These are phyloP conservation scores for Lepas anatifera DNA, from an alignment of 2,888 invertebrate species.

Conservation along the genomic window DNA sequence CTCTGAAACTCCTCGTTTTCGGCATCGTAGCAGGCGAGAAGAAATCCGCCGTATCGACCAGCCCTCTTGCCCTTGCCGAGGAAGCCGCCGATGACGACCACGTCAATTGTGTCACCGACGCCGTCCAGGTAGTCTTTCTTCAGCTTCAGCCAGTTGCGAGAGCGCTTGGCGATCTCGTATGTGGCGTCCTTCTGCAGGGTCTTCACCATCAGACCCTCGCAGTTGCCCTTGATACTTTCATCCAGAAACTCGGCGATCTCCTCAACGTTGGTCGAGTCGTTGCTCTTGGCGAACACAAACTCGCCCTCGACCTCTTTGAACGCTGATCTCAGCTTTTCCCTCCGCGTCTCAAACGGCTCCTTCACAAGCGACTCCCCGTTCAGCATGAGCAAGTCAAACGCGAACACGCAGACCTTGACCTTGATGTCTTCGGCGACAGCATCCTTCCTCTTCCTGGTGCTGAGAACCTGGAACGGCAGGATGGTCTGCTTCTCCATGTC, in stretches of 20 bases:
- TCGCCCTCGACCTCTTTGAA: constrained; percentile 54
- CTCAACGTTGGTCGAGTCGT: constrained; percentile 61
- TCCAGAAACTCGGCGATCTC: constrained; percentile 89
- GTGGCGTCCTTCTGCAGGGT: constrained; percentile 75
- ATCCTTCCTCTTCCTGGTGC: constrained; percentile 90
- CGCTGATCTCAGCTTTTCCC: constrained; percentile 55
- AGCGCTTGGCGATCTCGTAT: constrained; percentile 94
- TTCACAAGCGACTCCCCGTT: constrained; percentile 76
- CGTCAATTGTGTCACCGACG: constrained; percentile 59
- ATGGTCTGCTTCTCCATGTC: constrained; percentile 75
- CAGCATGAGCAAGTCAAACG: constrained; percentile 87
- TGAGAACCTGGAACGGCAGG: constrained; percentile 88
- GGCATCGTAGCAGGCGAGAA: constrained; percentile 84
- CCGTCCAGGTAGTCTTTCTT: constrained; percentile 98
- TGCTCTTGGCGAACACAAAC: constrained; percentile 73
- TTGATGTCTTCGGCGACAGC: constrained; percentile 60
- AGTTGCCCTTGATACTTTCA: constrained; percentile 85
- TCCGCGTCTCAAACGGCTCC: constrained; percentile 57
- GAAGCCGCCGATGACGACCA: constrained; percentile 91
- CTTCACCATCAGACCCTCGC: constrained; percentile 99
- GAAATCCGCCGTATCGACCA: constrained; percentile 86
- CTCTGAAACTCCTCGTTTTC: constrained; percentile 84
- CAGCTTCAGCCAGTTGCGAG: constrained; percentile 86
- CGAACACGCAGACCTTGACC: constrained; percentile 87
- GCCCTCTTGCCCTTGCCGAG: constrained; percentile 84